Percentiles rank a stretch among this genome's conserved stretches.
Evolutionary conservation across 2,888 invertebrate species (phyloP).

Genomic region (Epirrita christyi): DNA sequence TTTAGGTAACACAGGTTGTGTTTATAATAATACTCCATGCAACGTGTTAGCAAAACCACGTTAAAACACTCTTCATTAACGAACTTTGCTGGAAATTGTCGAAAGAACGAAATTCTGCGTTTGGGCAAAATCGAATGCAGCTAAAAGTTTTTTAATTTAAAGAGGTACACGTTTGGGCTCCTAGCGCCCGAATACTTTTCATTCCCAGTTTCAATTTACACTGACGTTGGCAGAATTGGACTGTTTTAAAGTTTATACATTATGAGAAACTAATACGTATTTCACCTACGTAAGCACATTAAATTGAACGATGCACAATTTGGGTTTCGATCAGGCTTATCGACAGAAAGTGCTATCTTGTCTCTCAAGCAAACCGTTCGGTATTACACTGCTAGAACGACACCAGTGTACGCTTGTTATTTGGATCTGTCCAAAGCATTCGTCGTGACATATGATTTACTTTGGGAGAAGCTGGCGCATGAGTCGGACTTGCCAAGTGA

Average conservation of each 20-base stretch:
- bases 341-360: too few species aligned
- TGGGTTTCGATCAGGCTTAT: too few species aligned
- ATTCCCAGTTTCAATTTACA: conserved; percentile 11
- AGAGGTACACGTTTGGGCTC: conserved; percentile 2
- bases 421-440: too few species aligned
- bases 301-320: too few species aligned
- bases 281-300: too few species aligned
- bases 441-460: too few species aligned
- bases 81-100: too few species aligned
- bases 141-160: conserved; percentile 9
- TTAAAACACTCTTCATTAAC: not conserved
- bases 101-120: not conserved
- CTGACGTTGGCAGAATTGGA: conserved; percentile 5
- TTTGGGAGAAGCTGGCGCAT: too few species aligned
- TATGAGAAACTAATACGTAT: not conserved
- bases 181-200: conserved; percentile 11
- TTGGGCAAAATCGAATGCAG: not conserved
- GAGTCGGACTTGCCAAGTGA: too few species aligned
- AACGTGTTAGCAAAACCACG: not conserved
- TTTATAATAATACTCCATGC: not conserved
- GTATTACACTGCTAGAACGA: too few species aligned
- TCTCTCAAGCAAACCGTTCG: too few species aligned
- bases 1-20: not conserved
- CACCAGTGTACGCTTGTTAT: too few species aligned
- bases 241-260: not conserved